Percentiles rank a stretch among this genome's conserved stretches.
Conservation (phyloP, 1,140 invertebrate genomes). For the Aethina tumida region DNA sequence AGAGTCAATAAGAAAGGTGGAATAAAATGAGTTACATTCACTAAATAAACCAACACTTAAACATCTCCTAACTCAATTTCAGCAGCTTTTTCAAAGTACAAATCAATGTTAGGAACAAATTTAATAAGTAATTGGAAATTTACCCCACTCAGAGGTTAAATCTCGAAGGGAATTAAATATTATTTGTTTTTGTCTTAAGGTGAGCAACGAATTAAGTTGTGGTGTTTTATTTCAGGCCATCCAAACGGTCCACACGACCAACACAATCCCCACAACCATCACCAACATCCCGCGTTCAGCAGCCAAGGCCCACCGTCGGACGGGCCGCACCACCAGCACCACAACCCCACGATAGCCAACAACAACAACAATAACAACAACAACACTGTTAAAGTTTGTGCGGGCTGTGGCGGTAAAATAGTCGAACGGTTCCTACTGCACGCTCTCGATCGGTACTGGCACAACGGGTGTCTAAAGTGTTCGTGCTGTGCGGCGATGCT, state of each 20-base stretch:
- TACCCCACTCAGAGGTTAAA: too few species aligned
- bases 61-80: too few species aligned
- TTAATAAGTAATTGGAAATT: too few species aligned
- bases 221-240: conserved; percentile 24
- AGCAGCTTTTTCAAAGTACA: too few species aligned
- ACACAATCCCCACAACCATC: conserved; percentile 26
- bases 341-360: conserved; percentile 31
- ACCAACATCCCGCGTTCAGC: conserved; percentile 31
- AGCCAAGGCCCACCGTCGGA: conserved; percentile 31
- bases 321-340: conserved; percentile 38
- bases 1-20: too few species aligned
- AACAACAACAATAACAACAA: conserved; percentile 47
- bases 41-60: too few species aligned
- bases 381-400: conserved; percentile 52
- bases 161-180: too few species aligned
- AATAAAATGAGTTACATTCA: too few species aligned
- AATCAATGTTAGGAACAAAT: too few species aligned
- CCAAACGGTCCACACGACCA: conserved; percentile 29
- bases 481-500: conserved; percentile 74
- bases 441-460: conserved; percentile 88
- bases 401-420: conserved; percentile 66
- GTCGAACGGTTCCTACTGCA: conserved; percentile 78
- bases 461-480: conserved; percentile 87
- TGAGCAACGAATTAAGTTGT: not conserved
- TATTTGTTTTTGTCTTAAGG: too few species aligned